Conservation (phyloP, 1,140 invertebrate genomes). For the Drosophila arawakana region DNA sequence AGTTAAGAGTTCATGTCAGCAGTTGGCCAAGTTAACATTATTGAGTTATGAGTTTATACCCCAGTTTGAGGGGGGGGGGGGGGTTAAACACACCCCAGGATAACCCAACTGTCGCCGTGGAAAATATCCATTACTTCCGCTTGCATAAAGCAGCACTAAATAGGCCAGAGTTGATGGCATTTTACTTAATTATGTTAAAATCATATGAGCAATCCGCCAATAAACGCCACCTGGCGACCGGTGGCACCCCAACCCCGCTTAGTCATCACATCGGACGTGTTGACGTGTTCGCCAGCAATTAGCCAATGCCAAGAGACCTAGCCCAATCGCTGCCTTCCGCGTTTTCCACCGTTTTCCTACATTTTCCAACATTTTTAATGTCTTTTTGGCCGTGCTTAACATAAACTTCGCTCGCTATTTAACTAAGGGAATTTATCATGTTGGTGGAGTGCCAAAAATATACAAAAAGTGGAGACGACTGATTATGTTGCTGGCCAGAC, state of each 20-base stretch:
- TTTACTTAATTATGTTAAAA: constrained; percentile 72
- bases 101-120: constrained; percentile 18
- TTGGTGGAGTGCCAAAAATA: constrained; percentile 54
- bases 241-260: constrained; percentile 22
- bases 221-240: constrained; percentile 25
- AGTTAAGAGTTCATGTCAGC: constrained; percentile 44
- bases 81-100: not conserved
- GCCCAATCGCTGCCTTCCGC: constrained; percentile 34
- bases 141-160: constrained; percentile 58
- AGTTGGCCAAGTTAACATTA: constrained; percentile 31
- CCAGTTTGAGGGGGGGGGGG: not conserved
- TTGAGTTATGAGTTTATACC: constrained; percentile 40
- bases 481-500: constrained; percentile 39
- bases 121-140: constrained; percentile 57
- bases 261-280: constrained; percentile 36
- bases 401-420: constrained; percentile 49
- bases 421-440: constrained; percentile 70
- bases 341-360: constrained; percentile 1
- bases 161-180: constrained; percentile 64
- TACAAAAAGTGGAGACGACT: constrained; percentile 51
- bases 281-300: constrained; percentile 73
- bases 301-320: constrained; percentile 33
- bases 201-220: constrained; percentile 37
- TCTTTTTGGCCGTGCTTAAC: constrained; percentile 30
- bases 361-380: constrained; percentile 51